Evolutionary conservation across 2,888 invertebrate genomes (phyloP), one percentile per base, ranked within the genome.

Genomic region (Coelopa pilipes): DNA sequence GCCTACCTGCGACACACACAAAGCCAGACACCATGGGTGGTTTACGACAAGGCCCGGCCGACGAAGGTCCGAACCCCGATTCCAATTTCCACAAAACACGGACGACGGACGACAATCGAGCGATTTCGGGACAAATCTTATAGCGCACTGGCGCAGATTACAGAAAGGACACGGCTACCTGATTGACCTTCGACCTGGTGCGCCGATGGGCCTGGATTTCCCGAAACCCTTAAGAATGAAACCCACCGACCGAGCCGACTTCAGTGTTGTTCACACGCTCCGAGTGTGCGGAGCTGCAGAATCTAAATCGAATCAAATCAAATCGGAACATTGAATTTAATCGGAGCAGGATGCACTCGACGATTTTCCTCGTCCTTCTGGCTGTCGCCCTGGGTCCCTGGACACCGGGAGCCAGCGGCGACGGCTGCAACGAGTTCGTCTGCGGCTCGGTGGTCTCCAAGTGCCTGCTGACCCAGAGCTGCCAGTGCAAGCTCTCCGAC

Each of bases 371-470:
- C 34, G 34, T 34, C 34, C 2, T 34, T 34, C 4, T 2, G 24
- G 21, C 57, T 49, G 57, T 47, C 62, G 57, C 65, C 21, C 34
- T 34, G 12, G 57, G 13, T 24, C 55, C 0, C 59, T 74, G 34
- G 4, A 21, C n/a, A 62, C 63, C 13, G 34, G 17, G 50, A 15
- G 75, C 72, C 62, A 79, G 75, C 59, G 80, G 79, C 3, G 81
- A 83, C n/a, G 81, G 80, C 4, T 85, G 85, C 77, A 85, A 85
- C 68, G 84, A 85, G 71, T 80, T 80, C 75, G 83, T 85, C 73
- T 98, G 97, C 87, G 97, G 96, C 4, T 96, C 96, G 84, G 93
- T 96, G 60, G 98, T 98, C 72, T 97, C 96, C 86, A 98, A 98
- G 89, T 98, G 98, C 87, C 93, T 97, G 91, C 89, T 98, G 76